Evolutionary conservation across 2,797 vertebrate species (phyloP).

Genomic region (Tinamus major): DNA sequence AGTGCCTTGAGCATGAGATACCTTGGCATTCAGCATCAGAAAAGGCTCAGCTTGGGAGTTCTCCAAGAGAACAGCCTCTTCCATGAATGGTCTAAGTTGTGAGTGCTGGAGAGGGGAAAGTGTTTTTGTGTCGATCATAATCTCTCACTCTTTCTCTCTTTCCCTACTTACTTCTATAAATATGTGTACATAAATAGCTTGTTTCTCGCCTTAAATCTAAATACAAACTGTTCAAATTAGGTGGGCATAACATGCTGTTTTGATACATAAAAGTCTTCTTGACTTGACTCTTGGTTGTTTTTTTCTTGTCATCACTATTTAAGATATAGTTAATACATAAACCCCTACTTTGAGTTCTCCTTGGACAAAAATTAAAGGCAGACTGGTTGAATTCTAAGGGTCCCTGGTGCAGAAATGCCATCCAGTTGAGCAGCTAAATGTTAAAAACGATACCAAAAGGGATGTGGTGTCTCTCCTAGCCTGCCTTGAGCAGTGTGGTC

Average conservation of each 20-base stretch:
- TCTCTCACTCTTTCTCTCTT: conserved; percentile 56
- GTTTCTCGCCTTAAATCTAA: conserved; percentile 74
- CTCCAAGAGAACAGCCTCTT: conserved; percentile 68
- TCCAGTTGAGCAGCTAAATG: conserved; percentile 85
- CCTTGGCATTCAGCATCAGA: conserved; percentile 66
- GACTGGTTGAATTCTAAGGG: conserved; percentile 85
- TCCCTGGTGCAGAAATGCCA: conserved; percentile 84
- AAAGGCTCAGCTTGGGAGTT: conserved; percentile 61
- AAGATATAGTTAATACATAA: conserved; percentile 73
- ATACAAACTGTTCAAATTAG: conserved; percentile 78
- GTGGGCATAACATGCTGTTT: conserved; percentile 85
- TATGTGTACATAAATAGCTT: conserved; percentile 79
- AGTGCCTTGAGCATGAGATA: conserved; percentile 53
- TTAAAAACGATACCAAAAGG: conserved; percentile 84
- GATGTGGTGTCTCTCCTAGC: conserved; percentile 81
- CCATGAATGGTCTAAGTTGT: conserved; percentile 45
- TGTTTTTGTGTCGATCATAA: conserved; percentile 47
- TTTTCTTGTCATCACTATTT: conserved; percentile 72
- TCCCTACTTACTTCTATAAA: conserved; percentile 75
- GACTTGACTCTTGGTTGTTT: conserved; percentile 78
- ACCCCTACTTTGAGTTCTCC: conserved; percentile 76
- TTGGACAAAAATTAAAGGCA: conserved; percentile 85
- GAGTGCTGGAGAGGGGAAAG: conserved; percentile 71
- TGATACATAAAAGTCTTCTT: conserved; percentile 71
- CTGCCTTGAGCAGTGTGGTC: conserved; percentile 79